Evolutionary conservation across 2,797 vertebrate species (phyloP).

Genomic region (Perodicticus potto): DNA sequence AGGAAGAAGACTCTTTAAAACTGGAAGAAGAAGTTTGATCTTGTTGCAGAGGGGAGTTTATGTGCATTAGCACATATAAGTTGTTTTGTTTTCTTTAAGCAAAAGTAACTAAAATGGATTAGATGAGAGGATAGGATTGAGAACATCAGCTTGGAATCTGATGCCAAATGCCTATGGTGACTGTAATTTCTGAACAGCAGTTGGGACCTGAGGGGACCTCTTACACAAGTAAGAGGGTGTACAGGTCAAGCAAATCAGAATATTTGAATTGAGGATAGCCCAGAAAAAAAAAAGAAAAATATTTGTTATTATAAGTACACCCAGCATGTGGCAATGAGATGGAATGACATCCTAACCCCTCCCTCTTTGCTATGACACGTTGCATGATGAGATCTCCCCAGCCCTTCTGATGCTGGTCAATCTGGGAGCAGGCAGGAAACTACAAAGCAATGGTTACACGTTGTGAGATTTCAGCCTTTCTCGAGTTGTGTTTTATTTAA

Average conservation of each 20-base stretch:
- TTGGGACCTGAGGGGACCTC: neutral
- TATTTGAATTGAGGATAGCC: neutral
- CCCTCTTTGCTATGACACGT: neutral
- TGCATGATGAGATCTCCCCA: neutral
- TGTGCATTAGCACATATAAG: neutral
- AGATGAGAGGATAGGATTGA: neutral
- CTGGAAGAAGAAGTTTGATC: neutral
- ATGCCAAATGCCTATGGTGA: neutral
- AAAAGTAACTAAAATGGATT: neutral
- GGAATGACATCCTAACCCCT: constrained; percentile 12
- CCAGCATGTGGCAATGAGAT: neutral
- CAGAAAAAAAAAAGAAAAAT: neutral
- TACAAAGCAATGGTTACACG: constrained; percentile 34
- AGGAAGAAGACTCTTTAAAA: neutral
- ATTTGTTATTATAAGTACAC: neutral
- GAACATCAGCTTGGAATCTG: neutral
- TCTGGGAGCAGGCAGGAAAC: constrained; percentile 17
- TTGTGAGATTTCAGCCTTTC: constrained; percentile 37
- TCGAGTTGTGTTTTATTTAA: neutral
- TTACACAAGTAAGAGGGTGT: neutral
- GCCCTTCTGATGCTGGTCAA: neutral
- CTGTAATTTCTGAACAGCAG: neutral
- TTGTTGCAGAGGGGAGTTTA: neutral
- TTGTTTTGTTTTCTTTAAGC: neutral
- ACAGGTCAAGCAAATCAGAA: neutral